phyloP scores from a whole-genome alignment of 2,113 vertebrate genomes.

The Ploceus nigricollis region DNA sequence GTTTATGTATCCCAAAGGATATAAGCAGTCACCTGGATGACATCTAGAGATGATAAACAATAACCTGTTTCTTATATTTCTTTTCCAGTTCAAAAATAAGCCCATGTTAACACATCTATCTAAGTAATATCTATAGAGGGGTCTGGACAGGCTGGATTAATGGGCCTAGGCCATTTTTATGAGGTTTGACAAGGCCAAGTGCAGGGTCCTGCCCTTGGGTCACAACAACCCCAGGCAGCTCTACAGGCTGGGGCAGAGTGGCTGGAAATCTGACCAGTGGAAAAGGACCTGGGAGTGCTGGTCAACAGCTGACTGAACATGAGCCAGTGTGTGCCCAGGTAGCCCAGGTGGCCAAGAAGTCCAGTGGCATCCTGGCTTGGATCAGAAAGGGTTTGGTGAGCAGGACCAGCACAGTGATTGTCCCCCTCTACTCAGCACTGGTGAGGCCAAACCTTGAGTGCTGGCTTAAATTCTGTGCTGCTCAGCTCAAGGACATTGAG shows the following conservation, averaged over 20 bases:
- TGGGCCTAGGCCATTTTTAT: no score
- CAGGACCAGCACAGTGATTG: background rate
- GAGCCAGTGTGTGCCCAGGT: background rate
- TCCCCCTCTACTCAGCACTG: background rate
- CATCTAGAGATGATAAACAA: background rate
- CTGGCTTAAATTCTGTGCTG: rapidly evolving
- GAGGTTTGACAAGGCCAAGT: background rate
- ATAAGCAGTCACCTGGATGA: background rate
- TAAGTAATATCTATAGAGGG: background rate
- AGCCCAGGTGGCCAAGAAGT: background rate
- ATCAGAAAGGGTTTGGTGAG: background rate
- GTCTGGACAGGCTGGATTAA: background rate
- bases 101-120: background rate
- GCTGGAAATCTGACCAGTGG: background rate
- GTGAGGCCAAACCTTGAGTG: background rate
- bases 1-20: background rate
- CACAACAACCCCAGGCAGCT: rapidly evolving
- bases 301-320: rapidly evolving
- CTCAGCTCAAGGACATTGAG: background rate
- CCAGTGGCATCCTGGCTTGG: background rate
- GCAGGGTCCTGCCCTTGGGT: background rate
- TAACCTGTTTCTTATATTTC: background rate
- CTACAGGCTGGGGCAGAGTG: background rate
- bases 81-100: background rate
- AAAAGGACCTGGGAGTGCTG: background rate